Percentiles rank a stretch among this genome's conserved stretches.
These are phyloP conservation scores for Selene dorsalis DNA, from an alignment of 2,797 vertebrate genomes.

Conservation along the genomic window DNA sequence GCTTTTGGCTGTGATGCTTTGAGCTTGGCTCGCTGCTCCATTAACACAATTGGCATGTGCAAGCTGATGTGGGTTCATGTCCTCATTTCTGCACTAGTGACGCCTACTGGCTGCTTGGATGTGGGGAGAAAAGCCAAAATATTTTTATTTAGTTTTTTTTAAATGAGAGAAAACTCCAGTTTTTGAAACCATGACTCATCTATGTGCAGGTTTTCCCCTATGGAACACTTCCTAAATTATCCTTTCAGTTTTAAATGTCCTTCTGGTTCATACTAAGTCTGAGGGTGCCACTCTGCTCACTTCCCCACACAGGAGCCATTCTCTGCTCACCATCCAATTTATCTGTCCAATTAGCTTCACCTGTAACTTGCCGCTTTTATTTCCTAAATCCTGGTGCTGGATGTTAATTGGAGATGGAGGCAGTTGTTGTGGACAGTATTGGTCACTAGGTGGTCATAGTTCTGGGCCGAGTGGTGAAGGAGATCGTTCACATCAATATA, in stretches of 20 bases:
- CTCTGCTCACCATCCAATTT: constrained; percentile 6
- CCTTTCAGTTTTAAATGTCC: constrained; percentile 4
- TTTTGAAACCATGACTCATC: neutral
- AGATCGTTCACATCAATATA: neutral
- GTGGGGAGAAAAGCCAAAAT: neutral
- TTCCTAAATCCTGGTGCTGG: constrained; percentile 7
- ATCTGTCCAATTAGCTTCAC: constrained; percentile 33
- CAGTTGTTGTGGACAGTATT: neutral
- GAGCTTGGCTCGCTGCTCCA: constrained; percentile 1
- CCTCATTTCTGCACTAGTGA: constrained; percentile 1
- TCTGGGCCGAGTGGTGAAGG: neutral
- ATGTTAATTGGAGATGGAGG: constrained; percentile 28
- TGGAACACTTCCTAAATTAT: neutral
- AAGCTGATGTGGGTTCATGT: constrained; percentile 13
- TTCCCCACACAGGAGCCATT: constrained; percentile 11
- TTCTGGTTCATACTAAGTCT: constrained; percentile 5
- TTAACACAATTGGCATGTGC: constrained; percentile 14
- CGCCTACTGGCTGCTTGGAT: neutral
- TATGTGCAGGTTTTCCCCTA: neutral
- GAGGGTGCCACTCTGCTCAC: neutral
- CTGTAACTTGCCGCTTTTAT: constrained; percentile 11
- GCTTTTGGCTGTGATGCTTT: neutral
- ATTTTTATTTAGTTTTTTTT: neutral
- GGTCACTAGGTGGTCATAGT: neutral
- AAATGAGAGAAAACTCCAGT: neutral